Evolutionary conservation across 1,140 invertebrate genomes (phyloP), one percentile per base, ranked within the genome.

Genomic region (Zaprionus capensis): DNA sequence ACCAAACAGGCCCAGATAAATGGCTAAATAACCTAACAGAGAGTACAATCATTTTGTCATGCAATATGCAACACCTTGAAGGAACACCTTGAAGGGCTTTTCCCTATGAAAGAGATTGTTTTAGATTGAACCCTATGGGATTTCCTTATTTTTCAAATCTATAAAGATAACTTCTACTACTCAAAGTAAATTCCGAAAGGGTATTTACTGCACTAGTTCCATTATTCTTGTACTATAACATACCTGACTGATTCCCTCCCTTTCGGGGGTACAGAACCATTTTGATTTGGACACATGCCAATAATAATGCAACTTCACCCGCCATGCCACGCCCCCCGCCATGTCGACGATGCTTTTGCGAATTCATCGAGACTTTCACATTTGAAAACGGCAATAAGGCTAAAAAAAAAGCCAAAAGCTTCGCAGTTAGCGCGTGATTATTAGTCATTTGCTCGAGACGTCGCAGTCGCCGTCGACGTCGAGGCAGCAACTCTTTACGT

Each of bases 281-380:
- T 83, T 83, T 69, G 49, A 69, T 80, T 82, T 83, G 81, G 81
- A 64, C 34, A 24, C 20, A 26, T 53, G 80, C 81, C 81, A 83
- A 83, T 77, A 67, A 49, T 15, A 61, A 61, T 66, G 41, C 36
- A 17, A 24, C 22, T 41, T 38, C 22, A 15, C 17, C 14, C 12
- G 55, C 24, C 26, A 4, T 28, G 15, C 17, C 26, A 7, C 11
- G 15, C 26, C 15, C 17, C 14, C 38, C 11, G 41, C 22, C 5
- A 1, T 14, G 20, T 15, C 17, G 46, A 49, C 46, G 49, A 24
- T 46, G 41, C 41, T 17, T 38, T 15, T 38, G 14, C 36, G n/a
- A 17, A 17, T 46, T 46, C 41, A 7, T 20, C 9, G 17, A 22
- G 49, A 14, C 12, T 31, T 56, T 7, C 34, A 38, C 55, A 81